A percentile compares a stretch with the other conserved stretches of the same genome.
phyloP scores from a whole-genome alignment of 2,888 invertebrate genomes.

The Pristionchus entomophagus region DNA sequence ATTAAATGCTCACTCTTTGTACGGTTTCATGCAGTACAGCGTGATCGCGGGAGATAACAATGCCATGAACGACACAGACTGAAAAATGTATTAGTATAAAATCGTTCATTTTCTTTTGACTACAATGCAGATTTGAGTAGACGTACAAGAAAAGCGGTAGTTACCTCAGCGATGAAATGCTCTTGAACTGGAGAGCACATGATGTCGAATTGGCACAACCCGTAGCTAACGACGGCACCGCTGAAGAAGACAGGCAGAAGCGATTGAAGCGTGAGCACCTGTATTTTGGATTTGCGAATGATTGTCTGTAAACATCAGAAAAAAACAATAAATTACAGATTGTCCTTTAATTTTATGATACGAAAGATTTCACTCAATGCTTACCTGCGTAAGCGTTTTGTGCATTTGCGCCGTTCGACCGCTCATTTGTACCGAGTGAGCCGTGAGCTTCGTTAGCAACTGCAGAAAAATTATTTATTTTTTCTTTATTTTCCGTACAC shows the following conservation, averaged over 20 bases:
- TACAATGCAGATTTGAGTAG: background rate
- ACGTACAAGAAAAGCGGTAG: no score
- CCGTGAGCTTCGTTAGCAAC: background rate
- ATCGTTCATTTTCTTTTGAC: background rate
- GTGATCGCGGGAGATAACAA: background rate
- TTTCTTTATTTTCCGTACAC: no score
- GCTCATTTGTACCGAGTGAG: background rate
- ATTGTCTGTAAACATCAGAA: no score
- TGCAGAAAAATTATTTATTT: background rate
- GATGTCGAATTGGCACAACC: background rate
- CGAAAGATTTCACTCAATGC: no score
- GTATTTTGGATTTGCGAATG: background rate
- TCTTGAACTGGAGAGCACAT: background rate
- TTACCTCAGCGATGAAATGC: background rate
- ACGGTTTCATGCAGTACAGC: background rate
- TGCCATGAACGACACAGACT: background rate
- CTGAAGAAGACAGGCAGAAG: no score
- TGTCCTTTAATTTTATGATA: no score
- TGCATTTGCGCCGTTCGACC: no score
- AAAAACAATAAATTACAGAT: no score
- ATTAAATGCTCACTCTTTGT: background rate
- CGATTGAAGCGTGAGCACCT: no score
- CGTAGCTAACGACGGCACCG: background rate
- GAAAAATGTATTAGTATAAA: background rate
- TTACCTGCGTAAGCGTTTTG: no score